Evolutionary conservation across 2,113 vertebrate genomes (phyloP).

Genomic region (Sardina pilchardus): DNA sequence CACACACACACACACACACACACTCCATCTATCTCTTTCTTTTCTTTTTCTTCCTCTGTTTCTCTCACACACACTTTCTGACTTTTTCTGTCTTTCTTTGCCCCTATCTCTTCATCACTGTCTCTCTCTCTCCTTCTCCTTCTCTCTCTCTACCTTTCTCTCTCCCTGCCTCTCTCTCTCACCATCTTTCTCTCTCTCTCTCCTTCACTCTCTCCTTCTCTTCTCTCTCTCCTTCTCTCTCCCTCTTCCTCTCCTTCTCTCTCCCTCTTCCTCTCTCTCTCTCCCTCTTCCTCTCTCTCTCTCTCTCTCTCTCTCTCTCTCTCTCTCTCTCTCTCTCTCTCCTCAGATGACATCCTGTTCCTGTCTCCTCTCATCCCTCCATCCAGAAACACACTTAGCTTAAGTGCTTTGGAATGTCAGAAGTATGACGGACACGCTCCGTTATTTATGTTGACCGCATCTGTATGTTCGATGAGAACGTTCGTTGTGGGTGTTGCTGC

Average conservation of each 20-base stretch:
- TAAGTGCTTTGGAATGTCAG: no score
- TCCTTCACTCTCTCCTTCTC: background rate
- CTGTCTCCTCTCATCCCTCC: no score
- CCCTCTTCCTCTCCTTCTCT: background rate
- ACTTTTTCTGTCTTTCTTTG: background rate
- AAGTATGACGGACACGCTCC: no score
- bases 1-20: background rate
- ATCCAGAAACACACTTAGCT: no score
- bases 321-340: no score
- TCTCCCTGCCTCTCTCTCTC: background rate
- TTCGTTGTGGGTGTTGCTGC: no score
- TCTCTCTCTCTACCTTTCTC: background rate
- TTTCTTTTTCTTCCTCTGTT: background rate
- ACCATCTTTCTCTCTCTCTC: background rate
- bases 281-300: background rate
- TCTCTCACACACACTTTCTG: background rate
- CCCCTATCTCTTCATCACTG: background rate
- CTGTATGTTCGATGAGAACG: no score
- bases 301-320: constrained; percentile 2
- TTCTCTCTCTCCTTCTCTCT: background rate
- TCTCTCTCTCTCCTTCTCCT: background rate
- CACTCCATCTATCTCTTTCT: background rate
- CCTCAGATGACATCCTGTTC: no score
- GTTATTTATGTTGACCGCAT: no score
- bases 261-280: background rate